Evolutionary conservation across 2,888 invertebrate species (phyloP).

Genomic region (Phyllotreta cruciferae): DNA sequence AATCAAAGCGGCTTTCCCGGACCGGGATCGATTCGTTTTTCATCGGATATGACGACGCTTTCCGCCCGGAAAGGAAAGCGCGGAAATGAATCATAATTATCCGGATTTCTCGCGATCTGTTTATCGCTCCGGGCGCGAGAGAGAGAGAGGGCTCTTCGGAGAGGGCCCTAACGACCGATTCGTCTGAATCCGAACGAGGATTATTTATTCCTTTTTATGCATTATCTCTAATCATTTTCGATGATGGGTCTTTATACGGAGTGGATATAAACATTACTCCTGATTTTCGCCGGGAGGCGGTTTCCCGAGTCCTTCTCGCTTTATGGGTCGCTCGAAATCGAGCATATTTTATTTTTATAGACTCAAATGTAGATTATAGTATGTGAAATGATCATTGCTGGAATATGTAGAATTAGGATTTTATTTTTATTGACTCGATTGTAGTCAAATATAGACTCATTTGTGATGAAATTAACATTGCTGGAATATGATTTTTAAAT

Average conservation of each 20-base stretch:
- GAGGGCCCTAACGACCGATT: constrained; percentile 56
- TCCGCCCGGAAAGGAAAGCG: constrained; percentile 22
- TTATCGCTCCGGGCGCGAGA: constrained; percentile 47
- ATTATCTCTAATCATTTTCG: constrained; percentile 58
- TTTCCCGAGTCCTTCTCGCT: too few relatives aligned
- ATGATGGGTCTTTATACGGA: constrained; percentile 56
- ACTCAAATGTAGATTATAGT: too few relatives aligned
- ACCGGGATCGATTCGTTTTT: constrained; percentile 38
- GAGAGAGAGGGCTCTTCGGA: constrained; percentile 44
- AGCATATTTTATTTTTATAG: too few relatives aligned
- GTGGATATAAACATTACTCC: constrained; percentile 56
- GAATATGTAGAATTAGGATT: too few relatives aligned
- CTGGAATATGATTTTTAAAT: too few relatives aligned
- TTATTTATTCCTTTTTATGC: constrained; percentile 58
- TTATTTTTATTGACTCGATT: too few relatives aligned
- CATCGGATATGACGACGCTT: constrained; percentile 34
- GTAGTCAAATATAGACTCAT: too few relatives aligned
- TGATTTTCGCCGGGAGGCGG: constrained; percentile 47
- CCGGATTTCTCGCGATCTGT: constrained; percentile 43
- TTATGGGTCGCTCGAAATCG: too few relatives aligned
- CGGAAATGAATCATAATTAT: constrained; percentile 48
- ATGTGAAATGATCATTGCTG: too few relatives aligned
- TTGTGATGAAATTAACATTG: too few relatives aligned
- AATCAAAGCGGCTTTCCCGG: constrained; percentile 10
- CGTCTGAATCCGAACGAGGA: constrained; percentile 59